A percentile compares a stretch with the other conserved stretches of the same genome.
Evolutionary conservation across 2,797 vertebrate species (phyloP).

Genomic region (Cirrhinus mrigala): DNA sequence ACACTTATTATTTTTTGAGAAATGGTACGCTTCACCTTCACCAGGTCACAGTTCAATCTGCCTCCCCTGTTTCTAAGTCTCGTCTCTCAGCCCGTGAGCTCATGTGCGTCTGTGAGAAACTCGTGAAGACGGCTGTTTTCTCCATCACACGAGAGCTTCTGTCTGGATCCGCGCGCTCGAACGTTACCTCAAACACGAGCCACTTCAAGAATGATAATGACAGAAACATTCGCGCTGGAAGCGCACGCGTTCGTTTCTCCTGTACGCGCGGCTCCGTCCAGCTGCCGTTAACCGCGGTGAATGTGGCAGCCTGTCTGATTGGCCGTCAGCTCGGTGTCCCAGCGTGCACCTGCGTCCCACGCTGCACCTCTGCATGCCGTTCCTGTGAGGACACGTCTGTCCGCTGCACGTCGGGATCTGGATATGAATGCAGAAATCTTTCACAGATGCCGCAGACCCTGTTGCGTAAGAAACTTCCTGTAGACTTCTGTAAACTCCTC

Average conservation of each 20-base stretch:
- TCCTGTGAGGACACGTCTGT: conserved; percentile 82
- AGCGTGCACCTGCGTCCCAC: conserved; percentile 80
- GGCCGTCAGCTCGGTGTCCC: conserved; percentile 65
- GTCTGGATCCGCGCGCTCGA: conserved; percentile 58
- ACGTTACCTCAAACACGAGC: conserved; percentile 83
- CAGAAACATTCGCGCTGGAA: conserved; percentile 82
- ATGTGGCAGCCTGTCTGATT: conserved; percentile 60
- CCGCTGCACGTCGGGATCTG: conserved; percentile 5
- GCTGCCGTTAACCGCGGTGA: conserved; percentile 21
- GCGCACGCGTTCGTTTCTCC: conserved; percentile 68
- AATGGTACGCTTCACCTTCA: background rate
- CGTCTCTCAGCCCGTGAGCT: background rate
- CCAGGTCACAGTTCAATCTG: background rate
- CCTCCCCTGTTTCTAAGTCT: background rate
- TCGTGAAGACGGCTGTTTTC: conserved; percentile 75
- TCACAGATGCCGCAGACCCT: conserved; percentile 1
- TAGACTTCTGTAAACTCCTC: background rate
- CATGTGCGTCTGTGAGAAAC: conserved; percentile 1
- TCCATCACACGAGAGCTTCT: conserved; percentile 70
- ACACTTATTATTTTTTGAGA: background rate
- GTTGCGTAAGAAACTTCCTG: conserved; percentile 15
- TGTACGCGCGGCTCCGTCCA: background rate
- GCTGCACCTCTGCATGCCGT: conserved; percentile 77
- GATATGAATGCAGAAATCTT: background rate
- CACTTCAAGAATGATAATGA: conserved; percentile 85